Conservation (phyloP, 2,797 vertebrate species). For the Myotis vivesi region DNA sequence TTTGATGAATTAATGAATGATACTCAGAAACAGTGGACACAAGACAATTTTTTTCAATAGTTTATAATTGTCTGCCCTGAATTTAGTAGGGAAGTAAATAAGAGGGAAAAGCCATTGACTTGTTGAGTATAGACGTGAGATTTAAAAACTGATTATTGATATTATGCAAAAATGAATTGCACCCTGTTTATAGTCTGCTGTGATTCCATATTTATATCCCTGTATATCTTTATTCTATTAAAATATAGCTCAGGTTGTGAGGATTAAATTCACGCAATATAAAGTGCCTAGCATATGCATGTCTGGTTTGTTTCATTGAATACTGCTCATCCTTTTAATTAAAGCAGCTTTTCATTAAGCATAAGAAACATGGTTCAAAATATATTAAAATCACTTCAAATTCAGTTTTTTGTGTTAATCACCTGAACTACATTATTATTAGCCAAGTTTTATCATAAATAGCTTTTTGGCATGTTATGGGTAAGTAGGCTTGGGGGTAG, state of each 20-base stretch:
- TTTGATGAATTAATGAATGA: constrained; percentile 15
- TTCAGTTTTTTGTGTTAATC: constrained; percentile 34
- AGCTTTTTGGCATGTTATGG: neutral
- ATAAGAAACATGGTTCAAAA: neutral
- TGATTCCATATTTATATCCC: neutral
- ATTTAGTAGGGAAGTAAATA: constrained; percentile 27
- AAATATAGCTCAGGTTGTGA: neutral
- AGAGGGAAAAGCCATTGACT: neutral
- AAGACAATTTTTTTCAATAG: neutral
- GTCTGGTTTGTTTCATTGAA: constrained; percentile 40
- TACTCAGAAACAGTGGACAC: neutral
- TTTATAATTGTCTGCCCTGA: neutral
- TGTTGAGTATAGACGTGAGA: neutral
- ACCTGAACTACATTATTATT: constrained; percentile 16
- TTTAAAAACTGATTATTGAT: constrained; percentile 37
- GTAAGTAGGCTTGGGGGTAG: neutral
- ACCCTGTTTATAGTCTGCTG: neutral
- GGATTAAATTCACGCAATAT: constrained; percentile 3
- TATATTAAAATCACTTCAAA: neutral
- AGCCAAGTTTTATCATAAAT: neutral
- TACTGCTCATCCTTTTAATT: constrained; percentile 29
- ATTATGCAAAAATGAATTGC: constrained; percentile 5
- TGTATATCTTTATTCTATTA: neutral
- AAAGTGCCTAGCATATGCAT: neutral
- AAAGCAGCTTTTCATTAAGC: constrained; percentile 35